A percentile compares a stretch with the other conserved stretches of the same genome.
Evolutionary conservation across 2,797 vertebrate species (phyloP).

Genomic region (Erethizon dorsatum): DNA sequence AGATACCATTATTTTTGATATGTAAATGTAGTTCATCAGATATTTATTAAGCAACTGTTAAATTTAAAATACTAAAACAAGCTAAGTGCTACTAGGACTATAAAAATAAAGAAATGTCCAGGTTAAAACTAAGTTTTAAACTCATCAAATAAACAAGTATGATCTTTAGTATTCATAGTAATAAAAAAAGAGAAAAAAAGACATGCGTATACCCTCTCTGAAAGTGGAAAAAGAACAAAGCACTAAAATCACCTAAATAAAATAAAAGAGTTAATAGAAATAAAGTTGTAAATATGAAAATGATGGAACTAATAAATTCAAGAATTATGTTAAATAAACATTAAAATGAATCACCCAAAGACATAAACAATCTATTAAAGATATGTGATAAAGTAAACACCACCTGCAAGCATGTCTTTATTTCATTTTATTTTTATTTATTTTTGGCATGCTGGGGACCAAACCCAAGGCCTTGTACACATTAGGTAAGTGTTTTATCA

Average conservation of each 20-base stretch:
- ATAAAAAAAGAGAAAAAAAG: slow-evolving; percentile 10
- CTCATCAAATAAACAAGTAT: not conserved
- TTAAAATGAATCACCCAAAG: slow-evolving; percentile 7
- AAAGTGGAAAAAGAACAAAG: not conserved
- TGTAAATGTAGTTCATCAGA: slow-evolving; percentile 28
- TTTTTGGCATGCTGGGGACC: not conserved
- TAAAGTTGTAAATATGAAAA: slow-evolving; percentile 66
- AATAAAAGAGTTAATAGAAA: slow-evolving; percentile 45
- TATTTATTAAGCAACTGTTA: slow-evolving; percentile 61
- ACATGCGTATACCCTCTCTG: not conserved
- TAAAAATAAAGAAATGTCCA: slow-evolving; percentile 54
- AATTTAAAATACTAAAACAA: slow-evolving; percentile 42
- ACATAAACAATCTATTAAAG: not conserved
- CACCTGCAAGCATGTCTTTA: slow-evolving; percentile 14
- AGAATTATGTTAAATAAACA: slow-evolving; percentile 38
- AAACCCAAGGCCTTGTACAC: not conserved
- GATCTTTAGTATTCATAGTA: slow-evolving; percentile 35
- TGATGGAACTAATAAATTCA: slow-evolving; percentile 46
- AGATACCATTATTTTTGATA: slow-evolving; percentile 55
- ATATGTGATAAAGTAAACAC: slow-evolving; percentile 2
- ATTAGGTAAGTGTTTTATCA: not conserved
- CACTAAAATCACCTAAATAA: not conserved
- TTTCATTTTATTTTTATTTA: not conserved
- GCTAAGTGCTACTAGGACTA: slow-evolving; percentile 6
- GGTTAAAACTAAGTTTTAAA: slow-evolving; percentile 39